Base-by-base conservation (phyloP, 2,888 invertebrate genomes). In the Pyrrhosoma nymphula region DNA sequence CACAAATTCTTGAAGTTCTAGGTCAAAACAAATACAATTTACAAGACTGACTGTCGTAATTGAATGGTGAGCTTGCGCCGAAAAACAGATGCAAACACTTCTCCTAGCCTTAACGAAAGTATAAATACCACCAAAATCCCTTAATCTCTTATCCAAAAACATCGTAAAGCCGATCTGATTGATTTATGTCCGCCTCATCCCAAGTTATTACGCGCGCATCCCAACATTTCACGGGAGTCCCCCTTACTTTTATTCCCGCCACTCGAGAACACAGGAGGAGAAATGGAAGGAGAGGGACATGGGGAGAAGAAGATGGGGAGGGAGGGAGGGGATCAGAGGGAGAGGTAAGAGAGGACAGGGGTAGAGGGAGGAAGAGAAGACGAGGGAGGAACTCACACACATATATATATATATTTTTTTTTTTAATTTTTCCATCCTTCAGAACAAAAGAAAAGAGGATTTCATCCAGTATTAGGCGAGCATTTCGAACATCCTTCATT, bases 401-500 rank as follows among this genome's bases (percentile, higher is more conserved):
- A 56, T 12, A 56, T 56, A 56, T 56, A 56, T 56, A 56, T 56
- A 56, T 56, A 30, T 30, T 20, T 93, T 47, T 93, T 69, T 47
- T 93, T 93, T 93, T 69, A 63, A 93, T 63, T 93, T 75, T 69
- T 93, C 39, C 93, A 63, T 63, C 63, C 93, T 69, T 93, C 63
- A 63, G 93, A 93, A 93, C 93, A 93, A 93, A 93, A 93, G 93
- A 93, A 93, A 93, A 93, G 93, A 69, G 93, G 93, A 93, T 93
- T 93, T 93, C 93, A 93, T 75, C 93, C 93, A 69, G 93, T 93
- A 93, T 93, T 93, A 93, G 93, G 93, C 63, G 93, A 35, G 93
- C 93, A 93, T 75, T 69, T 93, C 93, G 93, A 93, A 93, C 93
- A 93, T 93, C 93, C 93, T 93, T 93, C 93, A 93, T 93, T 93